Evolutionary conservation across 2,888 invertebrate genomes (phyloP).

Genomic region (Steinernema scapterisci): DNA sequence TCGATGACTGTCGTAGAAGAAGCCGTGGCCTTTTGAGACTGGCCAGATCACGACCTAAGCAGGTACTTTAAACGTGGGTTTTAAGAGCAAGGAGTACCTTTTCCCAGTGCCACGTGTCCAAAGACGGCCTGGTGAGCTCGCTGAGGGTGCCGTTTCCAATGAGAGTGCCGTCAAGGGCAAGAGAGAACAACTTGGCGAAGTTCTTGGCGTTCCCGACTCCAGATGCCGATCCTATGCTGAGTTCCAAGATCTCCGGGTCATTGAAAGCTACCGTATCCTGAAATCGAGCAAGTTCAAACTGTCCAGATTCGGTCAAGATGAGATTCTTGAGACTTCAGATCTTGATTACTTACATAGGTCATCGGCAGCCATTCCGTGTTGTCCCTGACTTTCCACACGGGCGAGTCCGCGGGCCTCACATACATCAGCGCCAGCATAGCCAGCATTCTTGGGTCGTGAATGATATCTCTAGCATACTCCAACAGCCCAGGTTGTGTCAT

Average conservation of each 20-base stretch:
- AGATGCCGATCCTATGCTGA: slow-evolving; percentile 55
- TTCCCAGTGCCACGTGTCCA: slow-evolving; percentile 61
- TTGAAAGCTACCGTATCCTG: slow-evolving; percentile 56
- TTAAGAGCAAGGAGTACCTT: slow-evolving; percentile 40
- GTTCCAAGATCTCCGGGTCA: slow-evolving; percentile 51
- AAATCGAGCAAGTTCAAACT: not conserved
- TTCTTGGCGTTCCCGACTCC: slow-evolving; percentile 54
- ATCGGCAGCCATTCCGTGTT: slow-evolving; percentile 57
- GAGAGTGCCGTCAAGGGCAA: slow-evolving; percentile 50
- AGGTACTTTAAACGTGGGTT: not conserved
- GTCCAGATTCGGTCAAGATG: too few relatives aligned
- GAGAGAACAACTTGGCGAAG: slow-evolving; percentile 53
- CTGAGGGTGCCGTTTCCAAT: slow-evolving; percentile 51
- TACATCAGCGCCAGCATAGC: slow-evolving; percentile 48
- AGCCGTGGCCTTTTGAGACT: slow-evolving; percentile 62
- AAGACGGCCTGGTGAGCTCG: slow-evolving; percentile 48
- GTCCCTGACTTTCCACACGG: slow-evolving; percentile 46
- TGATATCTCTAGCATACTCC: slow-evolving; percentile 55
- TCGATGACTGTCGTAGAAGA: slow-evolving; percentile 63
- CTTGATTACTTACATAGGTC: slow-evolving; percentile 46
- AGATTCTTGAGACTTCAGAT: too few relatives aligned
- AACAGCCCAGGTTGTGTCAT: slow-evolving; percentile 49
- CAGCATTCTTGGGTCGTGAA: slow-evolving; percentile 54
- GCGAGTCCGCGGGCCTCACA: slow-evolving; percentile 48
- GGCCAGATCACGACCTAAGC: slow-evolving; percentile 53